Conservation (phyloP, 1,140 invertebrate genomes). For the Melitaea cinxia region DNA sequence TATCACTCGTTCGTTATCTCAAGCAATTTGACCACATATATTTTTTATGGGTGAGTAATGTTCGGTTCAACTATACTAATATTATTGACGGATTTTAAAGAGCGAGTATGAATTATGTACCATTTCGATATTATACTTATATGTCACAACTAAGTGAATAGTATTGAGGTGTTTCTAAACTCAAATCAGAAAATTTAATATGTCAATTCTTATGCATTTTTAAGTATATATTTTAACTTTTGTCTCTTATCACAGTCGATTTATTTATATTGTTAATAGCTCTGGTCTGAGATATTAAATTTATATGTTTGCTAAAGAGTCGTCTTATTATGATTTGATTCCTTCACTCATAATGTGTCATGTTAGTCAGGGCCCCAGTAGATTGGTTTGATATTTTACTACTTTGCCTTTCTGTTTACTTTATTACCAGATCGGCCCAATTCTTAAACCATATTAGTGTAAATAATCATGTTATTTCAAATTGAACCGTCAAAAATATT, state of each 20-base stretch:
- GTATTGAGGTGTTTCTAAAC: not conserved
- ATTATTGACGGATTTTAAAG: constrained; percentile 64
- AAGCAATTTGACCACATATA: constrained; percentile 47
- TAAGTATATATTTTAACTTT: constrained; percentile 55
- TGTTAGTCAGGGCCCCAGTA: too few relatives aligned
- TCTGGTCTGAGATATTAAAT: not conserved
- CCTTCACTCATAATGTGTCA: too few relatives aligned
- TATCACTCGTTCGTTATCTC: constrained; percentile 53
- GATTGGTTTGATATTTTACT: too few relatives aligned
- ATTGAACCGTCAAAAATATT: constrained; percentile 67
- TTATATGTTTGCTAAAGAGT: too few relatives aligned
- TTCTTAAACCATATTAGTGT: too few relatives aligned
- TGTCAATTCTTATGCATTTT: constrained; percentile 56
- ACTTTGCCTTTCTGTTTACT: too few relatives aligned
- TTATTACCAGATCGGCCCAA: too few relatives aligned
- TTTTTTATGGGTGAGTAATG: constrained; percentile 39
- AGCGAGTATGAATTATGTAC: constrained; percentile 46
- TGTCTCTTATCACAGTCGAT: constrained; percentile 59
- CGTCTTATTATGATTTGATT: too few relatives aligned
- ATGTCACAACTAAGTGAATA: too few relatives aligned
- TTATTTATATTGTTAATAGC: constrained; percentile 14
- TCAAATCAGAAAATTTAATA: constrained; percentile 16
- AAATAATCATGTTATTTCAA: constrained; percentile 25
- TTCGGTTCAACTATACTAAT: constrained; percentile 55
- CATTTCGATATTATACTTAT: not conserved